Conservation (phyloP, 2,797 vertebrate species). For the Lutjanus campechanus region DNA sequence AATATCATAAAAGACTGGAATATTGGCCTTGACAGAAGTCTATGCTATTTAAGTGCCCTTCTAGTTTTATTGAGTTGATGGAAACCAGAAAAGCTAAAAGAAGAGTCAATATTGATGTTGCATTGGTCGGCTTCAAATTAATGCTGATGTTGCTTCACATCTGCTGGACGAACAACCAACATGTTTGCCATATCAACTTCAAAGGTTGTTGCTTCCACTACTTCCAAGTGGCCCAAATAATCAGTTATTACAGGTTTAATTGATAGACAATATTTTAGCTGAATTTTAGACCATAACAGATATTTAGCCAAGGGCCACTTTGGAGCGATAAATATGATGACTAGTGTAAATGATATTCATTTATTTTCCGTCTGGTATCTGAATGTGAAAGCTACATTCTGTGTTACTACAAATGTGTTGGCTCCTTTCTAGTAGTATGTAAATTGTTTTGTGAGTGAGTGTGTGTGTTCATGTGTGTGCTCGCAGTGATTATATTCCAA, state of each 20-base stretch:
- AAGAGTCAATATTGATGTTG: background rate
- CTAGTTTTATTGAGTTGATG: background rate
- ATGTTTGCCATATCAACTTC: background rate
- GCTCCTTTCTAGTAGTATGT: conserved; percentile 55
- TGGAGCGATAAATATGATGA: conserved; percentile 18
- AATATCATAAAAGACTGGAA: too few species aligned
- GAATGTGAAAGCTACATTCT: conserved; percentile 23
- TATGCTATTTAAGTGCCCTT: too few species aligned
- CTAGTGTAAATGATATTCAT: conserved; percentile 33
- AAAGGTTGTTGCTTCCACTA: background rate
- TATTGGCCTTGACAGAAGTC: too few species aligned
- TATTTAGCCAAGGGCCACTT: conserved; percentile 15
- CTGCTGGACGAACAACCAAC: too few species aligned
- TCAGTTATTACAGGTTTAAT: background rate
- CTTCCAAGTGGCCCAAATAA: background rate
- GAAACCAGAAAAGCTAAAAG: conserved; percentile 9
- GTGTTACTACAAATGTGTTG: conserved; percentile 37
- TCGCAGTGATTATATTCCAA: conserved; percentile 70
- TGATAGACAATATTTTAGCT: background rate
- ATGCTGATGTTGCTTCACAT: too few species aligned
- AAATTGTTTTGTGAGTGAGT: conserved; percentile 58
- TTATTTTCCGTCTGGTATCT: conserved; percentile 20
- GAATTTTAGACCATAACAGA: background rate
- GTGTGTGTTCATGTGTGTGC: conserved; percentile 48
- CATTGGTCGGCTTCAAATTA: background rate